Evolutionary conservation across 2,888 invertebrate species (phyloP), one percentile per base, ranked within the genome.

Genomic region (Acleris laterana): DNA sequence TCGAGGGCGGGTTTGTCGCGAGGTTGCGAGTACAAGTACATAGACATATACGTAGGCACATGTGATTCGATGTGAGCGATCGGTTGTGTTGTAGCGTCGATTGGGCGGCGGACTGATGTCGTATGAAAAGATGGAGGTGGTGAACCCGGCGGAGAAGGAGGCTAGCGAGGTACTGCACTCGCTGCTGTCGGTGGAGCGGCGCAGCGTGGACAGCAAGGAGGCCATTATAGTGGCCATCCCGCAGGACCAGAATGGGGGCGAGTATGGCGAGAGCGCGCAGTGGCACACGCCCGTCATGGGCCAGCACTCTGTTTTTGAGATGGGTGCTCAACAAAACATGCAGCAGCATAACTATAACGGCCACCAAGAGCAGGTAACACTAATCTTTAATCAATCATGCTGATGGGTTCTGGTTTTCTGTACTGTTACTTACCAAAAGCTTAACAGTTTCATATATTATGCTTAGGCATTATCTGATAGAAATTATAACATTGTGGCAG

Each of bases 81-180:
- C 87, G 88, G 79, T 90, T 66, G 66, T 60, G 56, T 66, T 91
- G 79, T 90, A 90, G 88, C 82, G 79, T 83, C 82, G 82, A 84
- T 80, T 82, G 76, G 57, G 71, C 70, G 70, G 72, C 69, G 77
- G 80, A 77, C 74, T 75, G 38, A 90, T 93, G 92, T 91, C 91
- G 74, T 93, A 88, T 83, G 90, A 92, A 79, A 93, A 94, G 87
- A 94, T 95, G 94, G 94, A 94, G 80, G 93, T 93, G 75, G 95
- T 95, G 73, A 95, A 95, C 82, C 93, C 94, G 69, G 95, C 95
- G 44, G 95, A 95, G 86, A 95, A 95, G 83, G 95, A 95, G 82
- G 95, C 95, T 20, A 95, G 95, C 77, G 95, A 95, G 86, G 95
- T 95, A 51, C 87, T 95, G 62, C 95, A 95, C 80, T 95, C 95